Percentiles rank a stretch among this genome's conserved stretches.
These are phyloP conservation scores for Acleris emargana DNA, from an alignment of 2,888 invertebrate genomes.

Conservation along the genomic window DNA sequence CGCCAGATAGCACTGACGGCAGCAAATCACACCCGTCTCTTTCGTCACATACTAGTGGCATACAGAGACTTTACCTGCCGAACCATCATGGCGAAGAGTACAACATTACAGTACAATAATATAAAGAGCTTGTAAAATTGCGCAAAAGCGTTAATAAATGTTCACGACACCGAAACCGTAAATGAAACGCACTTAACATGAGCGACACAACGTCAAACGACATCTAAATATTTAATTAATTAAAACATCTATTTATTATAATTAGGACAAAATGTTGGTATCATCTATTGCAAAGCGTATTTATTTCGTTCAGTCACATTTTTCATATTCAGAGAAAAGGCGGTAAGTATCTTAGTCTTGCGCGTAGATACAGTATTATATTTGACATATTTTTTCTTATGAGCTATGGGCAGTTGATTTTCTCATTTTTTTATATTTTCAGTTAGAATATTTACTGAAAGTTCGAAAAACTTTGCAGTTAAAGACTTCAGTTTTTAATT, in stretches of 20 bases:
- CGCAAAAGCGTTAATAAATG: conserved; percentile 79
- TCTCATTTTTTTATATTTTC: no score
- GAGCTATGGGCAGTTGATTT: no score
- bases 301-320: conserved; percentile 9
- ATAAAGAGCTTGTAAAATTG: conserved; percentile 54
- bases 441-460: no score
- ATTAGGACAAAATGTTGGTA: conserved; percentile 14
- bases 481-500: no score
- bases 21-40: no score
- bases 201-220: conserved; percentile 50
- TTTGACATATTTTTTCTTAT: no score
- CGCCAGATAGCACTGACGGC: neutral
- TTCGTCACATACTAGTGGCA: neutral
- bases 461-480: no score
- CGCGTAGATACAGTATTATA: no score
- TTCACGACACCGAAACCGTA: conserved; percentile 75
- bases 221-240: conserved; percentile 32
- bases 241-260: conserved; percentile 33
- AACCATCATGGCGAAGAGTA: conserved; percentile 11
- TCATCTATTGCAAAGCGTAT: neutral
- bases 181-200: conserved; percentile 68
- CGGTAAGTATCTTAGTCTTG: no score
- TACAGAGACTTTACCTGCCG: neutral
- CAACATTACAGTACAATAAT: conserved; percentile 28
- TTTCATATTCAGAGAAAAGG: no score